Conservation (phyloP, 2,888 invertebrate genomes). For the Philhelius pedissequus region DNA sequence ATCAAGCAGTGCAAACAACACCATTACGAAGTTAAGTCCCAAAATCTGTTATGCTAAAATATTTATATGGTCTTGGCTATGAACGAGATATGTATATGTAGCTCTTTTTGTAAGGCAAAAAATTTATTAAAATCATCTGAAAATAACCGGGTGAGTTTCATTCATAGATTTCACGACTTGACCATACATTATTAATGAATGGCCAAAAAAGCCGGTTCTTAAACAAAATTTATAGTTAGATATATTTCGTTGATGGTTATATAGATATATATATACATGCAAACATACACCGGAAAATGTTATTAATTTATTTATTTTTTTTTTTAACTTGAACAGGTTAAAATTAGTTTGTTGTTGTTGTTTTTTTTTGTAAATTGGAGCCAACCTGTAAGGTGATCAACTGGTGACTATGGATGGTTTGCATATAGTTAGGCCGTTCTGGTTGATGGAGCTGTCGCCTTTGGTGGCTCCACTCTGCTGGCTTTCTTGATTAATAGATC, state of each 20-base stretch:
- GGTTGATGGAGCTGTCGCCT: constrained; percentile 58
- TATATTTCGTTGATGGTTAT: background rate
- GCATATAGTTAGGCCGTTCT: constrained; percentile 19
- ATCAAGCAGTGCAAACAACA: constrained; percentile 38
- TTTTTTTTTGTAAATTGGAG: background rate
- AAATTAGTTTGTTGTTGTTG: constrained; percentile 1
- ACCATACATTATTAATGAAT: constrained; percentile 66
- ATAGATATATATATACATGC: background rate
- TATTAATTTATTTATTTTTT: constrained; percentile 29
- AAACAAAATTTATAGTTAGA: background rate
- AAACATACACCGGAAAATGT: constrained; percentile 58
- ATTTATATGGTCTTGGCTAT: constrained; percentile 11
- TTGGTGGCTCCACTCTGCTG: constrained; percentile 18
- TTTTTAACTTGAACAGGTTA: constrained; percentile 14
- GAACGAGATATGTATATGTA: background rate
- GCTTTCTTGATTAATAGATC: constrained; percentile 37
- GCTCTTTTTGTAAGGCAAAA: background rate
- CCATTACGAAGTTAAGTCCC: background rate
- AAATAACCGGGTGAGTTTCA: constrained; percentile 42
- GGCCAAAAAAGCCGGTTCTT: constrained; percentile 56
- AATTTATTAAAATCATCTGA: background rate
- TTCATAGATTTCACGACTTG: constrained; percentile 62
- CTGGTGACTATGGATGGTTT: constrained; percentile 16
- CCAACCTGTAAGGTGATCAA: constrained; percentile 41
- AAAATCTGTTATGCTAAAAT: constrained; percentile 11